A percentile compares a stretch with the other conserved stretches of the same genome.
These are phyloP conservation scores for Morone saxatilis DNA, from an alignment of 2,113 vertebrate genomes.

Conservation along the genomic window DNA sequence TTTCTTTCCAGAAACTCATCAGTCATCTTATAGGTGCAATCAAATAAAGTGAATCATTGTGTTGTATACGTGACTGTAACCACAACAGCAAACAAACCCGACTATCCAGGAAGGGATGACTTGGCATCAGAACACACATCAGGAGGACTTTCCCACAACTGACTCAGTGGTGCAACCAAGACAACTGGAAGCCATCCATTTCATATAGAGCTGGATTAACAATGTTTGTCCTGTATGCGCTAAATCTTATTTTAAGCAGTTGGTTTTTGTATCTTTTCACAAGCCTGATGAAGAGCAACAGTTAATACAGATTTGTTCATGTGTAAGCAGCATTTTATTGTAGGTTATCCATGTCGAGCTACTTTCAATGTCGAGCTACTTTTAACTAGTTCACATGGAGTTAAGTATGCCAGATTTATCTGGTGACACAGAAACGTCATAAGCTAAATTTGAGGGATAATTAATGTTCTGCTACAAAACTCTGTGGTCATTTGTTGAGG, in stretches of 20 bases:
- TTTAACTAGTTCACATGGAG: too few species aligned
- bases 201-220: not conserved
- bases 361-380: too few species aligned
- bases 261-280: not conserved
- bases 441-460: too few species aligned
- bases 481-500: too few species aligned
- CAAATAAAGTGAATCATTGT: not conserved
- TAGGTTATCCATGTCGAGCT: too few species aligned
- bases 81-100: not conserved
- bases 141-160: constrained; percentile 1
- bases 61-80: not conserved
- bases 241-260: not conserved
- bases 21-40: not conserved
- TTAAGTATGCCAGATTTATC: too few species aligned
- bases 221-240: not conserved
- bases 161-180: not conserved
- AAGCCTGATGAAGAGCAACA: not conserved
- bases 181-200: not conserved
- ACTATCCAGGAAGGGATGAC: not conserved
- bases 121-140: not conserved
- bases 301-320: too few species aligned
- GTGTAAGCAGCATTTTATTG: too few species aligned
- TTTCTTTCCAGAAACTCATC: not conserved
- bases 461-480: too few species aligned
- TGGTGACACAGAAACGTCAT: too few species aligned